phyloP scores from a whole-genome alignment of 1,140 invertebrate species.

The Euura lappo region DNA sequence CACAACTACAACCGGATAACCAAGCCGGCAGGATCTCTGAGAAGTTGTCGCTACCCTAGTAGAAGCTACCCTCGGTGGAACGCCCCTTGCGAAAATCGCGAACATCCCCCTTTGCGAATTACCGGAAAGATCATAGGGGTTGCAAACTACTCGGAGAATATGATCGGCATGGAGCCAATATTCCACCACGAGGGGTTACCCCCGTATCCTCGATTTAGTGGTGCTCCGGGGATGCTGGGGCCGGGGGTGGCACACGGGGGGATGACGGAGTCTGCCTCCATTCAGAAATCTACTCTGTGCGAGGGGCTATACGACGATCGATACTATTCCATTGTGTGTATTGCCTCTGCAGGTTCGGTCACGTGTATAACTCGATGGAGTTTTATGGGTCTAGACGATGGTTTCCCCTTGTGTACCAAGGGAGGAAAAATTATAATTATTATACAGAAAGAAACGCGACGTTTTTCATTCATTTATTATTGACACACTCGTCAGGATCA shows the following conservation, averaged over 20 bases:
- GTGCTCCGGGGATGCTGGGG: not conserved
- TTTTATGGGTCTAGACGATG: too few species aligned
- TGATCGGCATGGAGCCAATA: conserved; percentile 28
- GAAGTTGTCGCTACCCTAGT: conserved; percentile 27
- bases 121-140: conserved; percentile 38
- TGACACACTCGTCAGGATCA: too few species aligned
- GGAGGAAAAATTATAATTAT: too few species aligned
- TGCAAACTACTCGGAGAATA: conserved; percentile 40
- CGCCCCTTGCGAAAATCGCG: conserved; percentile 20
- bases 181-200: conserved; percentile 10
- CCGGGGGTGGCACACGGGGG: not conserved
- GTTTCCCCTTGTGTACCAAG: too few species aligned
- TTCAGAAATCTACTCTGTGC: not conserved
- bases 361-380: too few species aligned
- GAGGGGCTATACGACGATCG: not conserved
- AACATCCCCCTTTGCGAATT: conserved; percentile 26
- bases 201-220: not conserved
- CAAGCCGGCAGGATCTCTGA: conserved; percentile 44
- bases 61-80: not conserved
- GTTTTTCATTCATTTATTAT: too few species aligned
- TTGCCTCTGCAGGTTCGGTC: too few species aligned
- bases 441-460: too few species aligned
- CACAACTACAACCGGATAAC: conserved; percentile 44
- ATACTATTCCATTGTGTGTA: not conserved
- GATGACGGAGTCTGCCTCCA: not conserved